Evolutionary conservation across 2,797 vertebrate species (phyloP).

Genomic region (Eptatretus atami): DNA sequence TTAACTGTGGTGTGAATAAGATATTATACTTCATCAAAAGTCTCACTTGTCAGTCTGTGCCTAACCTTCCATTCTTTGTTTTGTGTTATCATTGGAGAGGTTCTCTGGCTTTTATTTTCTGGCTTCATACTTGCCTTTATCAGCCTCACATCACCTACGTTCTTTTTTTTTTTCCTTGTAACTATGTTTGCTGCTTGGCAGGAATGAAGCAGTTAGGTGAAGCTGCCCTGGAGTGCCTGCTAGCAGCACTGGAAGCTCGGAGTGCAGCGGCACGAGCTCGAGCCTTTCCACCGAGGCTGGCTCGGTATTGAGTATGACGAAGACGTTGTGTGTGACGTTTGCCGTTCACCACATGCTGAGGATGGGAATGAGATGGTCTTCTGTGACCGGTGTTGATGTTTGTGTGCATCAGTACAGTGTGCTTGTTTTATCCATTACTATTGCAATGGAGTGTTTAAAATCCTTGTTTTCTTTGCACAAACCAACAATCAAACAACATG

Average conservation of each 20-base stretch:
- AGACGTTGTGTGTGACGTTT: conserved; percentile 88
- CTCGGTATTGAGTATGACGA: conserved; percentile 89
- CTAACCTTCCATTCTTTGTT: no score
- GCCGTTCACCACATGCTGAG: conserved; percentile 77
- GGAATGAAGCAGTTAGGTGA: conserved; percentile 46
- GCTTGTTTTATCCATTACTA: no score
- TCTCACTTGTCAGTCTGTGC: no score
- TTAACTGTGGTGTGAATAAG: no score
- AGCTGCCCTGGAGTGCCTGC: conserved; percentile 53
- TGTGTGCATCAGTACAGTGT: conserved; percentile 66
- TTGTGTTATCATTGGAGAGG: no score
- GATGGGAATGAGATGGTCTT: conserved; percentile 99
- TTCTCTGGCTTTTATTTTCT: no score
- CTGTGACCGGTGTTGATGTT: conserved; percentile 94
- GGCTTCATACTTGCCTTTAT: no score
- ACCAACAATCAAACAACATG: no score
- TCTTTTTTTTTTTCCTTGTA: no score
- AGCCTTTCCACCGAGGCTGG: conserved; percentile 88
- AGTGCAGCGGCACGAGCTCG: conserved; percentile 91
- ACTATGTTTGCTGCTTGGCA: conserved; percentile 11
- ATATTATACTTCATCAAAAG: no score
- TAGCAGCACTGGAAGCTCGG: conserved; percentile 63
- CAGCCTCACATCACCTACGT: no score
- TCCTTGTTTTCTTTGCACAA: background rate
- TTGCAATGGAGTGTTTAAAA: background rate